Percentiles rank a stretch among this genome's conserved stretches.
Evolutionary conservation across 2,888 invertebrate species (phyloP).

Genomic region (Pyralis farinalis): DNA sequence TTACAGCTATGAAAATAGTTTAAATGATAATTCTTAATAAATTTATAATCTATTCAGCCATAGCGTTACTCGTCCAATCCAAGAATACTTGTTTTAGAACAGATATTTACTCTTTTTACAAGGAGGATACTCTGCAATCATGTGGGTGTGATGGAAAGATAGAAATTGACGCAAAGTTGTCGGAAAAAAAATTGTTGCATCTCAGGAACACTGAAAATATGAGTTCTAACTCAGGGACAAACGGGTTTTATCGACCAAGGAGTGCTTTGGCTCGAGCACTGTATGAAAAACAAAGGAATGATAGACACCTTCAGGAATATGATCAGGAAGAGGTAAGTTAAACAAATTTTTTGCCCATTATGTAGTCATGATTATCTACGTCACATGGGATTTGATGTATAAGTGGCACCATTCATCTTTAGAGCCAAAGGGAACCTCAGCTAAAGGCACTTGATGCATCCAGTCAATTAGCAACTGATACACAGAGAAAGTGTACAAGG

Average conservation of each 20-base stretch:
- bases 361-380: too few species aligned
- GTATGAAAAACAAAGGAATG: slow-evolving; percentile 87
- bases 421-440: too few species aligned
- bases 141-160: slow-evolving; percentile 36
- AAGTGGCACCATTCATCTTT: too few species aligned
- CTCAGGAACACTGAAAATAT: slow-evolving; percentile 17
- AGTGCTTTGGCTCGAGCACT: slow-evolving; percentile 86
- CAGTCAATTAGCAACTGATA: too few species aligned
- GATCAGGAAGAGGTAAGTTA: slow-evolving; percentile 86
- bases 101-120: slow-evolving; percentile 51
- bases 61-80: slow-evolving; percentile 26
- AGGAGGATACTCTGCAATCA: slow-evolving; percentile 43
- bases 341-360: background rate
- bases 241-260: slow-evolving; percentile 83
- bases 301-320: slow-evolving; percentile 83
- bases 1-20: background rate
- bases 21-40: slow-evolving; percentile 38
- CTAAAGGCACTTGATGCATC: too few species aligned
- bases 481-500: too few species aligned
- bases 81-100: slow-evolving; percentile 30
- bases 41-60: slow-evolving; percentile 25
- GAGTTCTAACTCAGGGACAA: slow-evolving; percentile 31
- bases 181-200: background rate
- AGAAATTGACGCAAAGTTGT: slow-evolving; percentile 12
- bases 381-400: too few species aligned